Percentiles rank a stretch among this genome's conserved stretches.
Conservation (phyloP, 2,888 invertebrate species). For the Ophion obscuratus region DNA sequence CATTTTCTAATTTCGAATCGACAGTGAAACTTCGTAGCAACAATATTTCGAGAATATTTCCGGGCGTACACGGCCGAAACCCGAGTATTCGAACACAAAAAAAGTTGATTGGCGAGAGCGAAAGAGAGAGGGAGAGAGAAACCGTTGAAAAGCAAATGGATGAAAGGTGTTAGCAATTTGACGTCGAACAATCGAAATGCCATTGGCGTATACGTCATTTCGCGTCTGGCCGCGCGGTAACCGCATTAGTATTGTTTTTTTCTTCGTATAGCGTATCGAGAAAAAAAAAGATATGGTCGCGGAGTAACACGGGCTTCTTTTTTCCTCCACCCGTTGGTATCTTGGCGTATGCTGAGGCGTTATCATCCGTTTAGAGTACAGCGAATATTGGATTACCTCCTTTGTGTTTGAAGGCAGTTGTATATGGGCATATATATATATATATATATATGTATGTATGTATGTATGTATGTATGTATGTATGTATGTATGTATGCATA, state of each 20-base stretch:
- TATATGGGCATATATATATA: neutral
- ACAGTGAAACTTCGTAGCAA: neutral
- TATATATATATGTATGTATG: neutral
- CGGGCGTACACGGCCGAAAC: neutral
- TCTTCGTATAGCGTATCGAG: neutral
- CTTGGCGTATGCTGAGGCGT: neutral
- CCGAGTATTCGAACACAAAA: conserved; percentile 16
- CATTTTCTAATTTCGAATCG: neutral
- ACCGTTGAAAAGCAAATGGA: conserved; percentile 56
- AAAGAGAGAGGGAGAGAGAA: neutral
- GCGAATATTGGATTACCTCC: conserved; percentile 54
- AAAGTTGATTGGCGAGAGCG: neutral
- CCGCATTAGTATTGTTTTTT: conserved; percentile 4
- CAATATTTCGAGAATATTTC: neutral
- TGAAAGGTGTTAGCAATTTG: conserved; percentile 49
- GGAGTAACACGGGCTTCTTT: conserved; percentile 5
- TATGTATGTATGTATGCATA: too few relatives aligned
- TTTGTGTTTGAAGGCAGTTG: conserved; percentile 30
- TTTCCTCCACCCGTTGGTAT: neutral
- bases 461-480: too few relatives aligned
- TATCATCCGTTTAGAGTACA: conserved; percentile 12
- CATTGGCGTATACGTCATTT: conserved; percentile 53
- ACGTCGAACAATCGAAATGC: conserved; percentile 52
- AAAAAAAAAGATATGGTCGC: neutral
- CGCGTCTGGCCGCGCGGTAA: conserved; percentile 29